A percentile compares a stretch with the other conserved stretches of the same genome.
Conservation (phyloP, 2,797 vertebrate genomes). For the Xiphophorus birchmanni region DNA sequence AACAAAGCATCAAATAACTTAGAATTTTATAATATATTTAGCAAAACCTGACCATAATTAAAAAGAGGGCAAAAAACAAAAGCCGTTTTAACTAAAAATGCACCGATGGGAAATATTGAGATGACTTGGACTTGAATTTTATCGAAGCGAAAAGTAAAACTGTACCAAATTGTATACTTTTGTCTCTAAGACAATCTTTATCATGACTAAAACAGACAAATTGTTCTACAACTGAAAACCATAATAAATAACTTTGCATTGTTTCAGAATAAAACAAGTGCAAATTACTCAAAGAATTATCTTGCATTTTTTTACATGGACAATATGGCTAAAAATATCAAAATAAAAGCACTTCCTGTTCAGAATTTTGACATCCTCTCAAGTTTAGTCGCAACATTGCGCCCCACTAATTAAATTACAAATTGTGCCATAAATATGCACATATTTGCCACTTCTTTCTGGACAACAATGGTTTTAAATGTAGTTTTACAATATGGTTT, state of each 20-base stretch:
- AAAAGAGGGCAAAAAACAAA: not conserved
- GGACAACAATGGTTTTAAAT: not conserved
- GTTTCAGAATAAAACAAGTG: not conserved
- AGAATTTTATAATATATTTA: not conserved
- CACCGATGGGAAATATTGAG: too few species aligned
- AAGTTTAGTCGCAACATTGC: not conserved
- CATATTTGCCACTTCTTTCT: not conserved
- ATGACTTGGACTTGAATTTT: too few species aligned
- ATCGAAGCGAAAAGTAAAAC: too few species aligned
- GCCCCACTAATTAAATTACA: not conserved
- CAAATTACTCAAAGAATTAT: not conserved
- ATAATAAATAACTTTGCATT: not conserved
- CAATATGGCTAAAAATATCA: not conserved
- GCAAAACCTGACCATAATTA: not conserved
- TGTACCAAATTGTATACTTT: not conserved
- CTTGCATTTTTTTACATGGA: not conserved
- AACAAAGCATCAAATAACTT: not conserved
- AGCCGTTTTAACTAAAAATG: not conserved
- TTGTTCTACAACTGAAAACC: not conserved
- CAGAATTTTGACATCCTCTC: not conserved
- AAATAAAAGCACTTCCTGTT: not conserved
- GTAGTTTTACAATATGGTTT: too few species aligned
- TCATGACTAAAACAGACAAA: not conserved
- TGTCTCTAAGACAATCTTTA: not conserved
- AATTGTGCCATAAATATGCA: not conserved